Evolutionary conservation across 1,140 invertebrate genomes (phyloP).

Genomic region (Zaprionus africanus): DNA sequence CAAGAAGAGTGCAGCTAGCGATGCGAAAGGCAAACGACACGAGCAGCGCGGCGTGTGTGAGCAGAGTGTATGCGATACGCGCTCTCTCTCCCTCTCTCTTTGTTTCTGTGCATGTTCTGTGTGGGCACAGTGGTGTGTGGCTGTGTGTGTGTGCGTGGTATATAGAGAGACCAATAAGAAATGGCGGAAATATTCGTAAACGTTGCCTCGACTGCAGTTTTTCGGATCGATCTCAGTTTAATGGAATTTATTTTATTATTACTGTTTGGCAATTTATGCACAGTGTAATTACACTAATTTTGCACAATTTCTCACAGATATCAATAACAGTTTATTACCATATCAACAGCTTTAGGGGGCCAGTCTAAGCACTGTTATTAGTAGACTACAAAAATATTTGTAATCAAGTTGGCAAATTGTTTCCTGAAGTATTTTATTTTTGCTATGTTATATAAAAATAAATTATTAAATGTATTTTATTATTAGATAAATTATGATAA

Average conservation of each 20-base stretch:
- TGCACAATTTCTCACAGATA: constrained; percentile 54
- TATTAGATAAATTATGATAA: background rate
- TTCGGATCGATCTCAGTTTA: constrained; percentile 62
- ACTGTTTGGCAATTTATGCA: constrained; percentile 54
- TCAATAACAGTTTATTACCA: constrained; percentile 43
- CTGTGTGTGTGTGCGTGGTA: constrained; percentile 47
- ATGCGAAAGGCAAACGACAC: constrained; percentile 17
- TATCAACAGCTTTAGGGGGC: constrained; percentile 41
- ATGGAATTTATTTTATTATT: constrained; percentile 61
- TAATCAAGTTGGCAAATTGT: background rate
- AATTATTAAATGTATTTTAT: background rate
- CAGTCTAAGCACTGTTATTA: background rate
- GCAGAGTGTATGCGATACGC: background rate
- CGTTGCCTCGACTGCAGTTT: constrained; percentile 41
- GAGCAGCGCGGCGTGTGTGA: constrained; percentile 8
- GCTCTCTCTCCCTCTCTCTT: background rate
- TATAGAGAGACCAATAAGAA: constrained; percentile 71
- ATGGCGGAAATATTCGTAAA: constrained; percentile 73
- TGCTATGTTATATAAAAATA: rapidly evolving
- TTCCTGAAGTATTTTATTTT: background rate
- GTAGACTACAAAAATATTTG: background rate
- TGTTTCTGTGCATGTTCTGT: constrained; percentile 5
- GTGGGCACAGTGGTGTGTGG: background rate
- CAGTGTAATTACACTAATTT: constrained; percentile 72
- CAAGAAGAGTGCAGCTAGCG: constrained; percentile 55